A percentile compares a stretch with the other conserved stretches of the same genome.
Conservation (phyloP, 2,113 vertebrate genomes). For the Etheostoma spectabile region DNA sequence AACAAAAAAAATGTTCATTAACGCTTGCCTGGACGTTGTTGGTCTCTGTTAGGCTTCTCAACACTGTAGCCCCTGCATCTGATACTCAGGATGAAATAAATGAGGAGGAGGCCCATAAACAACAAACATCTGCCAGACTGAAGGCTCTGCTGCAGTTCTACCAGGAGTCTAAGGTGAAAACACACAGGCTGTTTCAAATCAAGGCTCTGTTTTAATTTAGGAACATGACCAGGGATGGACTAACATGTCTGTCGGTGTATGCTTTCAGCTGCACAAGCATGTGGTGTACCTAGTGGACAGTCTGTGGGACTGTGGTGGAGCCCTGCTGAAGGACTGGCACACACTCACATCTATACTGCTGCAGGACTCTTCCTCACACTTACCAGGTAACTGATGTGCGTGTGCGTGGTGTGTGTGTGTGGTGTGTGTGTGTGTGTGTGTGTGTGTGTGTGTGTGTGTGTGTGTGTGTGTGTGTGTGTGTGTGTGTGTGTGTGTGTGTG, state of each 20-base stretch:
- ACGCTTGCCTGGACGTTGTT: conserved; percentile 3
- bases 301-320: conserved; percentile 91
- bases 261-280: conserved; percentile 88
- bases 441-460: no score
- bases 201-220: not conserved
- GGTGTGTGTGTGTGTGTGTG: not conserved
- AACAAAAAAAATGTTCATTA: not conserved
- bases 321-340: conserved; percentile 91
- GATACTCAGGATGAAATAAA: conserved; percentile 57
- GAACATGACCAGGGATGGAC: not conserved
- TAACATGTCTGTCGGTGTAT: not conserved
- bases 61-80: conserved; percentile 51
- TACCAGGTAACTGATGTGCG: conserved; percentile 72
- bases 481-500: not conserved
- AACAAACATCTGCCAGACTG: conserved; percentile 71
- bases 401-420: not conserved
- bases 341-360: conserved; percentile 87
- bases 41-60: conserved; percentile 82
- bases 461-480: not conserved
- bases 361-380: conserved; percentile 69
- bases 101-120: conserved; percentile 71
- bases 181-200: not conserved
- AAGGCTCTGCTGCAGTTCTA: conserved; percentile 87
- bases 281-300: conserved; percentile 92
- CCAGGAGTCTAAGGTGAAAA: conserved; percentile 87